Conservation (phyloP, 2,888 invertebrate genomes). For the Drosophila pseudotakahashii region DNA sequence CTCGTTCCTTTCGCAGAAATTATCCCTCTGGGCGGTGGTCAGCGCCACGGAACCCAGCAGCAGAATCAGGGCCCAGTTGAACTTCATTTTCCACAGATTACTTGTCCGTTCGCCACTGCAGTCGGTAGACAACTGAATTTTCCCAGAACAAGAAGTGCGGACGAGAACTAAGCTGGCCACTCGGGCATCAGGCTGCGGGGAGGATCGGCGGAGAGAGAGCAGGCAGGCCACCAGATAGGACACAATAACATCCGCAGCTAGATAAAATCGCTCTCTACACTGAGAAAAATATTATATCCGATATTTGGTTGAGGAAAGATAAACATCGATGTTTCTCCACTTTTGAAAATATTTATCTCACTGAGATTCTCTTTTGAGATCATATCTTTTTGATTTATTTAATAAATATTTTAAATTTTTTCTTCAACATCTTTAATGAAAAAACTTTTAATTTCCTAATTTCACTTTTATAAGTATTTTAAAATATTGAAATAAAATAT, state of each 20-base stretch:
- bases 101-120: conserved; percentile 39
- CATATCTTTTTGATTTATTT: no score
- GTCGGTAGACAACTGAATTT: conserved; percentile 51
- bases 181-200: conserved; percentile 5
- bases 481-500: not conserved
- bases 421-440: no score
- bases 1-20: conserved; percentile 65
- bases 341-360: no score
- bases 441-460: no score
- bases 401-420: no score
- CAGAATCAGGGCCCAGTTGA: conserved; percentile 36
- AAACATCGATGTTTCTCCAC: no score
- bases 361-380: no score
- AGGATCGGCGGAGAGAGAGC: not conserved
- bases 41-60: conserved; percentile 36
- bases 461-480: no score
- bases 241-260: conserved; percentile 63
- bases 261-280: conserved; percentile 43
- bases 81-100: conserved; percentile 35
- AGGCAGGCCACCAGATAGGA: conserved; percentile 35
- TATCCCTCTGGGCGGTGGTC: conserved; percentile 35
- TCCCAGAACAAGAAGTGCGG: not conserved
- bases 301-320: no score
- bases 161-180: conserved; percentile 1
- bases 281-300: not conserved